These are phyloP conservation scores for Sarcophaga bullata DNA, from an alignment of 1,140 invertebrate species.

Conservation along the genomic window DNA sequence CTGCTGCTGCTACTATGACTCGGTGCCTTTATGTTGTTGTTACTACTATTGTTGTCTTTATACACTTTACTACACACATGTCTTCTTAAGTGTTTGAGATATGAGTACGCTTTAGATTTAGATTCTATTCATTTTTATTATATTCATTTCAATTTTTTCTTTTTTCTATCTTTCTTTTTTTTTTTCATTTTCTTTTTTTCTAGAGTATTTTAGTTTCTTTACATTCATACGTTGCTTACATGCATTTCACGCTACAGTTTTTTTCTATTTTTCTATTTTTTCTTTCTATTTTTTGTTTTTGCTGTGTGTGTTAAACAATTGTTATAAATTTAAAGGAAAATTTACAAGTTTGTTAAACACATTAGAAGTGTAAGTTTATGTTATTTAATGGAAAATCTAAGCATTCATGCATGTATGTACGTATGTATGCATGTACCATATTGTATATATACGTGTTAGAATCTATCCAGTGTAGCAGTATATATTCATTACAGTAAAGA, in stretches of 20 bases:
- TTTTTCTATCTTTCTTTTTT: background rate
- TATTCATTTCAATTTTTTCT: background rate
- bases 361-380: constrained; percentile 24
- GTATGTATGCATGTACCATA: no score
- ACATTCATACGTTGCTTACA: no score
- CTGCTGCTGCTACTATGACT: no score
- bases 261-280: no score
- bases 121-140: constrained; percentile 20
- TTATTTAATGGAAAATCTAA: constrained; percentile 13
- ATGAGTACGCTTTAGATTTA: constrained; percentile 26
- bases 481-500: no score
- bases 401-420: background rate
- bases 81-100: constrained; percentile 15
- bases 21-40: no score
- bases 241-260: background rate
- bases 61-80: background rate
- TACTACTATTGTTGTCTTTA: no score
- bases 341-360: constrained; percentile 26
- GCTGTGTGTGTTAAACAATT: background rate
- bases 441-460: no score
- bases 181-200: no score
- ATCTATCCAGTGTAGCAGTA: no score
- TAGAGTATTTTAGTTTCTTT: no score
- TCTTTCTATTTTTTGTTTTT: background rate
- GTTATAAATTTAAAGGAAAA: constrained; percentile 19